Evolutionary conservation across 23 tunicate species (phyloP).

Genomic region (Halocynthia roretzi): DNA sequence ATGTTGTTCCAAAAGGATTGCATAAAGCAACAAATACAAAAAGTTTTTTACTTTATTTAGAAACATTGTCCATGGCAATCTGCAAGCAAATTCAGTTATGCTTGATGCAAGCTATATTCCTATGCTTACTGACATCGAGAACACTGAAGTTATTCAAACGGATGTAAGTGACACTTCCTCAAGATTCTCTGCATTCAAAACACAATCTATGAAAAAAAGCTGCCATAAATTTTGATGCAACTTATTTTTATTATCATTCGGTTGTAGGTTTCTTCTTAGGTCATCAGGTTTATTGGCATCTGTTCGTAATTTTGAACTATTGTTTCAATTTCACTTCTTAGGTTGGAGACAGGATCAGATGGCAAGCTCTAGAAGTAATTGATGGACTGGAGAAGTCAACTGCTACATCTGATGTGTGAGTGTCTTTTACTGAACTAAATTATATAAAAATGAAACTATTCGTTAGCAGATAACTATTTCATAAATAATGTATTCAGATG

Average conservation of each 20-base stretch:
- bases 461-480: background rate
- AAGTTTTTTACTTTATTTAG: slow-evolving; percentile 8
- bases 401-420: slow-evolving; percentile 64
- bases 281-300: background rate
- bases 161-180: slow-evolving; percentile 19
- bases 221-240: too few species aligned
- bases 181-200: background rate
- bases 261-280: too few species aligned
- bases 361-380: slow-evolving; percentile 76
- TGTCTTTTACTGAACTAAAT: background rate
- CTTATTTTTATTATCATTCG: too few species aligned
- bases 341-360: slow-evolving; percentile 39
- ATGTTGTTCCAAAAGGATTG: background rate
- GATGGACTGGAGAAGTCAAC: slow-evolving; percentile 28
- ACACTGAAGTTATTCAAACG: slow-evolving; percentile 35
- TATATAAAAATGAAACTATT: background rate
- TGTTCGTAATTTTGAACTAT: background rate
- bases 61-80: slow-evolving; percentile 59
- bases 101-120: slow-evolving; percentile 35
- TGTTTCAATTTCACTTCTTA: slow-evolving; percentile 19
- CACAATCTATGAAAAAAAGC: too few species aligned
- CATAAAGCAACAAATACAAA: background rate
- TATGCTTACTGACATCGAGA: slow-evolving; percentile 41
- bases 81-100: slow-evolving; percentile 47
- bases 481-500: slow-evolving; percentile 32